A percentile compares a stretch with the other conserved stretches of the same genome.
phyloP scores from a whole-genome alignment of 2,888 invertebrate species.

The Limnephilus auricula region DNA sequence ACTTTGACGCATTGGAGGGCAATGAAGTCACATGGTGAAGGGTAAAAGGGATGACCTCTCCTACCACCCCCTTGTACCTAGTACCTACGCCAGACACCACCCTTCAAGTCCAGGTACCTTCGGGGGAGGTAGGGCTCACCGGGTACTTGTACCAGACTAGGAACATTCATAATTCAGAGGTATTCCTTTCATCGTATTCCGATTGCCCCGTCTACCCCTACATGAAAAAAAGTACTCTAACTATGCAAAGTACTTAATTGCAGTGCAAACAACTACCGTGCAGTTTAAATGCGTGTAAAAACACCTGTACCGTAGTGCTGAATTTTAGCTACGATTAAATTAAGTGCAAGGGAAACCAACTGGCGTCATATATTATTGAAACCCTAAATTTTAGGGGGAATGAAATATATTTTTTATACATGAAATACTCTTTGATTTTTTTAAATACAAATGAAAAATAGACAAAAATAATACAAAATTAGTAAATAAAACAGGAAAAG shows the following conservation, averaged over 20 bases:
- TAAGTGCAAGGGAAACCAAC: neutral
- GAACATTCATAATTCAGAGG: conserved; percentile 48
- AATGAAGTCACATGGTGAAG: conserved; percentile 43
- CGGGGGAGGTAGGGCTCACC: neutral
- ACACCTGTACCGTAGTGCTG: neutral
- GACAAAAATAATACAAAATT: neutral
- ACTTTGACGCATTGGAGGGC: conserved; percentile 41
- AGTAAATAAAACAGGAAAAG: neutral
- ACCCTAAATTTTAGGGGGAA: neutral
- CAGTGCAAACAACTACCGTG: neutral
- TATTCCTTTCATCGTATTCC: conserved; percentile 51
- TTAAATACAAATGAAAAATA: no score
- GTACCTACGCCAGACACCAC: conserved; percentile 3
- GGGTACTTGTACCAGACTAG: conserved; percentile 21
- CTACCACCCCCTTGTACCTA: neutral
- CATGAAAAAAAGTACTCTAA: neutral
- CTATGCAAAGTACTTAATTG: neutral
- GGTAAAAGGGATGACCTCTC: conserved; percentile 23
- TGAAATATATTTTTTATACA: neutral
- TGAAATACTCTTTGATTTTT: neutral
- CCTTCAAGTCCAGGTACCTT: conserved; percentile 31
- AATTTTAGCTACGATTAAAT: neutral
- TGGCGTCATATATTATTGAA: neutral
- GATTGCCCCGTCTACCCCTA: conserved; percentile 6
- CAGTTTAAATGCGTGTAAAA: neutral